Evolutionary conservation across 2,113 vertebrate genomes (phyloP).

Genomic region (Pelodiscus sinensis): DNA sequence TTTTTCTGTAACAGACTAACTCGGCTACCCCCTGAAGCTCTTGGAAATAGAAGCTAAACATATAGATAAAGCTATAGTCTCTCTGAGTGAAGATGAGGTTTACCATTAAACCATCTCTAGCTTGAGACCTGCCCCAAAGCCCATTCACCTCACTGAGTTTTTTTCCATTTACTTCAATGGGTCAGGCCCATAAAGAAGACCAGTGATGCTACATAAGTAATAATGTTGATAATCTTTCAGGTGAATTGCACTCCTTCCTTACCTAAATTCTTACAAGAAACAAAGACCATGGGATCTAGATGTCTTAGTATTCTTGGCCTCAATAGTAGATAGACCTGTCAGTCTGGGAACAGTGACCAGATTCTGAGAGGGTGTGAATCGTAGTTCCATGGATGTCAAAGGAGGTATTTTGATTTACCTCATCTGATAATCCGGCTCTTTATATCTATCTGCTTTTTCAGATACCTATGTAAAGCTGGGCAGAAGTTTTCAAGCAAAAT

Average conservation of each 20-base stretch:
- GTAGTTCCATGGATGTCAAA: background rate
- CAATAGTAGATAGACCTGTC: background rate
- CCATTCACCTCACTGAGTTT: background rate
- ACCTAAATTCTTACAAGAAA: background rate
- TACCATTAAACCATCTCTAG: background rate
- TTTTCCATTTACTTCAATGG: background rate
- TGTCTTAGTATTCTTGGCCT: slow-evolving; percentile 3
- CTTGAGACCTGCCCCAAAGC: background rate
- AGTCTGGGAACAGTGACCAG: background rate
- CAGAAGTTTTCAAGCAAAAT: background rate
- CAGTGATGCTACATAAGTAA: background rate
- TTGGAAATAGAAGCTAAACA: no score
- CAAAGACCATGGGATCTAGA: background rate
- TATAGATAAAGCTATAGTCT: no score
- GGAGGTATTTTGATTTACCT: slow-evolving; percentile 34
- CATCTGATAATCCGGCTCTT: slow-evolving; percentile 29
- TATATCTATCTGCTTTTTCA: slow-evolving; percentile 5
- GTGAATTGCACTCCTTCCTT: background rate
- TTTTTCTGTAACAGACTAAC: no score
- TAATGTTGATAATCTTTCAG: slow-evolving; percentile 38
- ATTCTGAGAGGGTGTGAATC: background rate
- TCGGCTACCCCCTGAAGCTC: no score
- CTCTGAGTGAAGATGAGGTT: no score
- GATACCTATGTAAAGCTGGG: background rate
- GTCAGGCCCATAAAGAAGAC: background rate